Percentiles rank a stretch among this genome's conserved stretches.
Conservation (phyloP, 1,140 invertebrate genomes). For the Ruditapes philippinarum region DNA sequence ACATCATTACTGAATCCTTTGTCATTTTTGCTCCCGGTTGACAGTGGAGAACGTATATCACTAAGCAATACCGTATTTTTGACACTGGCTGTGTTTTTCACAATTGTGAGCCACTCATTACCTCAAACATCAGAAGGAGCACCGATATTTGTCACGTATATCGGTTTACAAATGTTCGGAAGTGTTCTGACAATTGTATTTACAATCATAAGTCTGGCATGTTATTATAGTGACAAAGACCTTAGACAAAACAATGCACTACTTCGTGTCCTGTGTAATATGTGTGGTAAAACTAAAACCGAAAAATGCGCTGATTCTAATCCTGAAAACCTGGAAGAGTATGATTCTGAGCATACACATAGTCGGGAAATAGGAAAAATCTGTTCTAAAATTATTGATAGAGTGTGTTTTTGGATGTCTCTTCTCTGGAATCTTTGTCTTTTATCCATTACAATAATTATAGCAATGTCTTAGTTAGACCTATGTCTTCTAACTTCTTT, state of each 20-base stretch:
- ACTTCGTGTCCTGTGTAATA: not conserved
- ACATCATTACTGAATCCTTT: not conserved
- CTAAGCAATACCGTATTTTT: slow-evolving; percentile 7
- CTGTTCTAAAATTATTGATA: not conserved
- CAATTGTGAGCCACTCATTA: not conserved
- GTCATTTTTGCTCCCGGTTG: slow-evolving; percentile 6
- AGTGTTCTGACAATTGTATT: not conserved
- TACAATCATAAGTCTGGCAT: not conserved
- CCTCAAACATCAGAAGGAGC: slow-evolving; percentile 6
- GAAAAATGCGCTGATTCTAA: not conserved
- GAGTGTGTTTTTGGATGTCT: not conserved
- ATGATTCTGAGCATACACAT: not conserved
- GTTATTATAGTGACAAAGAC: not conserved
- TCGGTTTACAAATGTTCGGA: slow-evolving; percentile 6
- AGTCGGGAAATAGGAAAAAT: not conserved
- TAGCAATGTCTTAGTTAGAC: no score
- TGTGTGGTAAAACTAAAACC: not conserved
- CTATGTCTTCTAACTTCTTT: no score
- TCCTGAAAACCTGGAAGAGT: not conserved
- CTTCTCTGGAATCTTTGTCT: not conserved
- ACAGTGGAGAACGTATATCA: slow-evolving; percentile 13
- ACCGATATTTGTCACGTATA: not conserved
- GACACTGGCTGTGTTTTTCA: slow-evolving; percentile 31
- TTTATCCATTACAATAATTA: not conserved
- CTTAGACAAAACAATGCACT: not conserved